Evolutionary conservation across 2,888 invertebrate genomes (phyloP).

Genomic region (Dolomedes plantarius): DNA sequence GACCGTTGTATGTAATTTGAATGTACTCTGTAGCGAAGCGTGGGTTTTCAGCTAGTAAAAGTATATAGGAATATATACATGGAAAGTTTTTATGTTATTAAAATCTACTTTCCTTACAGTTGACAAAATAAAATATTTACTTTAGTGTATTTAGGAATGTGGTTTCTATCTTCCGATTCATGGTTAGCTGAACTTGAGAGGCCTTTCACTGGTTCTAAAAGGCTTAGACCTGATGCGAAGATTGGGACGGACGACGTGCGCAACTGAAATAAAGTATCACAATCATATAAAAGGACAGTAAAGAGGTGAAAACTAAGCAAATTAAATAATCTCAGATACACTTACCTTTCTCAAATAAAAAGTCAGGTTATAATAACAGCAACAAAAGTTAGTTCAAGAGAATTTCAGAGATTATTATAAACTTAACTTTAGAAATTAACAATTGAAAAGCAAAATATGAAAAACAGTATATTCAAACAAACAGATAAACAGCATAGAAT

Average conservation of each 20-base stretch:
- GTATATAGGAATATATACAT: no score
- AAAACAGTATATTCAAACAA: no score
- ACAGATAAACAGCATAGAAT: no score
- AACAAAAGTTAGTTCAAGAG: conserved; percentile 17
- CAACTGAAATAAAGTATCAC: conserved; percentile 79
- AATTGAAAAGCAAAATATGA: not conserved
- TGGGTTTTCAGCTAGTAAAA: no score
- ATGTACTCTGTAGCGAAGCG: no score
- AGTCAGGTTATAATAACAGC: conserved; percentile 66
- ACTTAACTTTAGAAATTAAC: not conserved
- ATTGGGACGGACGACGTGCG: conserved; percentile 88
- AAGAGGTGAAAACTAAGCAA: not conserved
- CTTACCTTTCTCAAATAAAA: conserved; percentile 72
- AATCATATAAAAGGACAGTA: not conserved
- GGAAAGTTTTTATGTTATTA: no score
- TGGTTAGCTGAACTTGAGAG: conserved; percentile 55
- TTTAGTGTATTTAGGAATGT: conserved; percentile 40
- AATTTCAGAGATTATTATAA: no score
- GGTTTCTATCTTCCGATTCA: conserved; percentile 38
- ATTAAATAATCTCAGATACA: not conserved
- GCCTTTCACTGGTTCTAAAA: conserved; percentile 77
- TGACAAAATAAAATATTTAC: conserved; percentile 22
- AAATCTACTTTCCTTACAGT: no score
- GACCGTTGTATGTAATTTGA: no score
- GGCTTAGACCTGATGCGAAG: conserved; percentile 89